phyloP scores from a whole-genome alignment of 2,888 invertebrate species.

The Drosophila suboccidentalis region DNA sequence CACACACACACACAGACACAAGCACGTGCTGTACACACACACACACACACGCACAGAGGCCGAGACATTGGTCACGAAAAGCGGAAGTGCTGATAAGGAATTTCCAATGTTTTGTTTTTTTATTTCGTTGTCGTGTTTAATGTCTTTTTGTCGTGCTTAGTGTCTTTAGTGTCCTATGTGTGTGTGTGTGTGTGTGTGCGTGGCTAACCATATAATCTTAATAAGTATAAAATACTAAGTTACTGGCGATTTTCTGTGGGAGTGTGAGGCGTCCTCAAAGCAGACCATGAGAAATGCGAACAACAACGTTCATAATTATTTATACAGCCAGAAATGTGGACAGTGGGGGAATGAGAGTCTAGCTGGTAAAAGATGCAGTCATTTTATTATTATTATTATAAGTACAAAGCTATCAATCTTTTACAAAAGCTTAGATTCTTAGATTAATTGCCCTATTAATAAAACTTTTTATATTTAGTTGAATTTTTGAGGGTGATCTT shows the following conservation, averaged over 20 bases:
- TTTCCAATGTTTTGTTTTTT: slow-evolving; percentile 82
- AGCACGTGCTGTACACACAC: slow-evolving; percentile 43
- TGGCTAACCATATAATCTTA: slow-evolving; percentile 70
- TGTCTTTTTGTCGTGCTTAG: slow-evolving; percentile 85
- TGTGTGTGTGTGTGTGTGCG: slow-evolving; percentile 45
- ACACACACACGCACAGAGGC: slow-evolving; percentile 31
- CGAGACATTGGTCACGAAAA: slow-evolving; percentile 86
- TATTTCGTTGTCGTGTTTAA: slow-evolving; percentile 85
- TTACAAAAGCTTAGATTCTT: background rate
- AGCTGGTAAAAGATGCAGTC: background rate
- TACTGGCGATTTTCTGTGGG: slow-evolving; percentile 51
- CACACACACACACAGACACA: slow-evolving; percentile 19
- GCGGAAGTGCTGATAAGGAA: slow-evolving; percentile 86
- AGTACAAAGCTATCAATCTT: background rate
- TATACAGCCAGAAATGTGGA: background rate
- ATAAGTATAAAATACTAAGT: slow-evolving; percentile 70
- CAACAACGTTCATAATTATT: slow-evolving; percentile 22
- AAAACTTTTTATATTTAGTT: background rate
- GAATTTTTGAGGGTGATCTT: too few relatives aligned
- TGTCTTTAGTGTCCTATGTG: slow-evolving; percentile 74
- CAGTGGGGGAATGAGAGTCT: background rate
- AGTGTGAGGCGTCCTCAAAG: slow-evolving; percentile 29
- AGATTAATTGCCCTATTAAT: background rate
- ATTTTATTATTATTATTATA: background rate
- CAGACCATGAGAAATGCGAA: slow-evolving; percentile 36